Evolutionary conservation across 2,888 invertebrate genomes (phyloP), one percentile per base, ranked within the genome.

Genomic region (Lepidocyrtoides sp.): DNA sequence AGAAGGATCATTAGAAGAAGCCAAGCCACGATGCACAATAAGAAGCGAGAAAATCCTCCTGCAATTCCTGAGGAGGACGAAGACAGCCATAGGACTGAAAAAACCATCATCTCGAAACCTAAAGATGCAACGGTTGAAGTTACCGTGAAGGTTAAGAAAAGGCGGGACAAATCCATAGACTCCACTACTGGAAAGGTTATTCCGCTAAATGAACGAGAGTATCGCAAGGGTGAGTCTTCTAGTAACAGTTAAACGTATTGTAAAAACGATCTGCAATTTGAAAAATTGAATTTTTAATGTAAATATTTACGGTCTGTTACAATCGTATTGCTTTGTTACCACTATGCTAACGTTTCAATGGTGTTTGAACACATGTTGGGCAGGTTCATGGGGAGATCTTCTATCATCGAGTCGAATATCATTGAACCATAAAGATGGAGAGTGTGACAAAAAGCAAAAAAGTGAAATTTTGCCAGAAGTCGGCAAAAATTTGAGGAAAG

Each of bases 321-420:
- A n/a, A n/a, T n/a, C n/a, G n/a, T n/a, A n/a, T n/a, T n/a, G n/a
- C n/a, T n/a, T n/a, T n/a, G n/a, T n/a, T n/a, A n/a, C n/a, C n/a
- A n/a, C n/a, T n/a, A n/a, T n/a, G n/a, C n/a, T n/a, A n/a, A n/a
- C n/a, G n/a, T n/a, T n/a, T n/a, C n/a, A n/a, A n/a, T n/a, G n/a
- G n/a, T 60, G 20, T 60, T 60, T 60, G 26, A 36, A 36, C 7
- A 7, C 8, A n/a, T n/a, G n/a, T n/a, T n/a, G 12, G 29, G 1
- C n/a, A 92, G 92, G 92, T 0, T 92, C 92, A 8, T 92, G 90
- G 90, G 92, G 92, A 14, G 92, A 92, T n/a, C 89, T 91, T 48
- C 29, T 83, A 4, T 41, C 69, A 23, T 54, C 44, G 29, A 86
- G 88, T 14, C 72, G 60, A 75, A 17, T 41, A 4, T 72, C 82